Evolutionary conservation across 2,888 invertebrate genomes (phyloP).

Genomic region (Leptinotarsa haldemani): DNA sequence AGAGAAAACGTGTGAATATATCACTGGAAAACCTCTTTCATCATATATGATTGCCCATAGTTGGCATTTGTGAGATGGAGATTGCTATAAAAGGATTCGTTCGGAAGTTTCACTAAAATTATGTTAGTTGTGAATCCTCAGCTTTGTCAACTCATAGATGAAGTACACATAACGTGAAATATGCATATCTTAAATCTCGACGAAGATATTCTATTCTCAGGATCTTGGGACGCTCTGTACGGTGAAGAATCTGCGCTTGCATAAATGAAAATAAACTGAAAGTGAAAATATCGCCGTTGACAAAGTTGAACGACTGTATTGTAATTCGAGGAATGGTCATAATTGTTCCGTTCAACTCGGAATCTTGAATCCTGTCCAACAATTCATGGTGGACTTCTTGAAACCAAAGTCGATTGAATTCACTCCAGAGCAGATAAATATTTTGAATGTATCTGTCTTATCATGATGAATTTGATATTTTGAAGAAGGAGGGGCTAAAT

Average conservation of each 20-base stretch:
- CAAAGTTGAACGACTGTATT: conserved; percentile 8
- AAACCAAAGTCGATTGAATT: background rate
- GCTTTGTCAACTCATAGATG: no score
- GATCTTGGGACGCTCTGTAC: background rate
- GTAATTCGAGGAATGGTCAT: conserved; percentile 5
- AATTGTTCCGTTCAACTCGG: conserved; percentile 9
- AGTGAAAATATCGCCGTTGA: conserved; percentile 10
- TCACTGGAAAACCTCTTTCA: no score
- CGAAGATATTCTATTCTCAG: background rate
- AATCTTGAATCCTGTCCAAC: conserved; percentile 10
- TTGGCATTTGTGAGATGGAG: no score
- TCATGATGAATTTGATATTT: background rate
- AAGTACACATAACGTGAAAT: no score
- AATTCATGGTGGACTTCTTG: background rate
- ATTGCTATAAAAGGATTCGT: no score
- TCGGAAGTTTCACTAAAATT: no score
- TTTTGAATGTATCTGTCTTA: background rate
- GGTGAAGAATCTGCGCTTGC: background rate
- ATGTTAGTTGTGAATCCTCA: no score
- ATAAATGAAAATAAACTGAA: conserved; percentile 15
- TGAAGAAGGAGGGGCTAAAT: no score
- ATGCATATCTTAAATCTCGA: no score
- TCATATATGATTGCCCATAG: no score
- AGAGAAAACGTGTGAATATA: no score
- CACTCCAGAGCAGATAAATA: background rate